phyloP scores from a whole-genome alignment of 2,113 vertebrate species.

The Salvator merianae region DNA sequence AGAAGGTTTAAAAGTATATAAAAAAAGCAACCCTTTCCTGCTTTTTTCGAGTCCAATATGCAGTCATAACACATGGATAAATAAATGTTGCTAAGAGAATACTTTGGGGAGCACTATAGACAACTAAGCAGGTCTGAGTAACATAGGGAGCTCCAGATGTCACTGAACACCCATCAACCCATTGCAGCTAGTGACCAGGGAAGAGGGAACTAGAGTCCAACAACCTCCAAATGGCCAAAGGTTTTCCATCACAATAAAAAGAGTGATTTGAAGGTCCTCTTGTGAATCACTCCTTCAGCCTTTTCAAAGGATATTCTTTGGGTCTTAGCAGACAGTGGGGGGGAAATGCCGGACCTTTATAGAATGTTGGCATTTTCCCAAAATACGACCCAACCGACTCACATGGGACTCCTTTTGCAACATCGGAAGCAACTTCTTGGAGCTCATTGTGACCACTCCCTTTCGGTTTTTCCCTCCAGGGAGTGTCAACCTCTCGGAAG shows the following conservation, averaged over 20 bases:
- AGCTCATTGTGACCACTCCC: too few relatives aligned
- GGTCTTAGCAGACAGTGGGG: too few relatives aligned
- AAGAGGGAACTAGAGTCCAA: not conserved
- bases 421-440: too few relatives aligned
- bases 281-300: too few relatives aligned
- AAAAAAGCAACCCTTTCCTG: not conserved
- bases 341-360: too few relatives aligned
- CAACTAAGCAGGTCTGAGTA: not conserved
- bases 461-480: too few relatives aligned
- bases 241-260: not conserved
- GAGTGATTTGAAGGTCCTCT: not conserved
- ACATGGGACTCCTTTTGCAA: too few relatives aligned
- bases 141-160: not conserved
- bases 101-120: not conserved
- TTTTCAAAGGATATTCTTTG: too few relatives aligned
- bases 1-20: conserved; percentile 6
- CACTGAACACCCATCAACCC: not conserved
- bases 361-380: too few relatives aligned
- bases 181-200: not conserved
- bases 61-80: not conserved
- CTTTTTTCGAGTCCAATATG: not conserved
- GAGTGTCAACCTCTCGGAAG: too few relatives aligned
- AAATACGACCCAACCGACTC: too few relatives aligned
- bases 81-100: not conserved
- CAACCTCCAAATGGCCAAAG: not conserved